A percentile compares a stretch with the other conserved stretches of the same genome.
Evolutionary conservation across 2,113 vertebrate species (phyloP).

Genomic region (Garra rufa): DNA sequence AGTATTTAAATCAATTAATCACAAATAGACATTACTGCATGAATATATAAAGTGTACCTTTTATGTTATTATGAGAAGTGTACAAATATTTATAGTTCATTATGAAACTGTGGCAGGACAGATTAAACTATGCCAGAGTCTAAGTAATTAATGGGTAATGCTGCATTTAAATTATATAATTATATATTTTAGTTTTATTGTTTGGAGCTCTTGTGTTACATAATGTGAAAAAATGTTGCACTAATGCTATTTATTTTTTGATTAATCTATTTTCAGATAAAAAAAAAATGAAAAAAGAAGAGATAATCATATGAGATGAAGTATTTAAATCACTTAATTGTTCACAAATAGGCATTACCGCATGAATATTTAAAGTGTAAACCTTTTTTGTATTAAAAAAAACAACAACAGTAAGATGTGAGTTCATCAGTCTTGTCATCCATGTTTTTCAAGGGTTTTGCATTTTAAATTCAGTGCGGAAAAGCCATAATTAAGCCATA

Average conservation of each 20-base stretch:
- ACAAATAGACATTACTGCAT: background rate
- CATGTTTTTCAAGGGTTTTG: background rate
- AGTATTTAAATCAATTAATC: background rate
- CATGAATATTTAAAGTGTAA: background rate
- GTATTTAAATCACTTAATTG: background rate
- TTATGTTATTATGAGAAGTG: background rate
- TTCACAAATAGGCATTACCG: background rate
- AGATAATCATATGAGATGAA: background rate
- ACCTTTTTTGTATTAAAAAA: background rate
- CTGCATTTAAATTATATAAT: background rate
- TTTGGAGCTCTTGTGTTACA: background rate
- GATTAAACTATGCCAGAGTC: background rate
- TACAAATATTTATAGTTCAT: background rate
- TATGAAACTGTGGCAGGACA: background rate
- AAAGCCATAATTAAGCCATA: background rate
- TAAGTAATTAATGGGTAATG: background rate
- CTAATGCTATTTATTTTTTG: background rate
- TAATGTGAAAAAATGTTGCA: background rate
- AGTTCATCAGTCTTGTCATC: background rate
- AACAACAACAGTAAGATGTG: too few species aligned
- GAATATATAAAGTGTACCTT: background rate
- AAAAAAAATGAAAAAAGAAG: background rate
- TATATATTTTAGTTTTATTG: background rate
- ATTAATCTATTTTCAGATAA: background rate
- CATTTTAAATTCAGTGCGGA: background rate